phyloP scores from a whole-genome alignment of 2,797 vertebrate genomes.

The Smutsia gigantea region DNA sequence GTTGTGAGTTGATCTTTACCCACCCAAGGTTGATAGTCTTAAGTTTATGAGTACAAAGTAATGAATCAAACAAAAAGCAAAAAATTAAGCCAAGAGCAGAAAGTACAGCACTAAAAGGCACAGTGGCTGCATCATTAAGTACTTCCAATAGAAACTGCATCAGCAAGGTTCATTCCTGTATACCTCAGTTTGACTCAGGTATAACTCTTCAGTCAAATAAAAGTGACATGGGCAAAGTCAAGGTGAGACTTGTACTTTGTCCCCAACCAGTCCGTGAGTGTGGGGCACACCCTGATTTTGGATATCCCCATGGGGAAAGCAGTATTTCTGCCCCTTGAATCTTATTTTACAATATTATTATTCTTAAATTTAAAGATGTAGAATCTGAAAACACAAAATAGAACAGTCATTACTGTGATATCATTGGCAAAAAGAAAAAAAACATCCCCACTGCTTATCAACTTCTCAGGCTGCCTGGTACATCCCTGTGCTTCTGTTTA shows the following conservation, averaged over 20 bases:
- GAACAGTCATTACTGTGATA: background rate
- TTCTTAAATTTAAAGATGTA: background rate
- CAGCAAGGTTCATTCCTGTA: slow-evolving; percentile 62
- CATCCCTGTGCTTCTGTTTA: rapidly evolving
- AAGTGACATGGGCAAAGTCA: slow-evolving; percentile 62
- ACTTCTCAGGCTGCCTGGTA: no score
- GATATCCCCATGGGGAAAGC: rapidly evolving
- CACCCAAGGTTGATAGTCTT: slow-evolving; percentile 39
- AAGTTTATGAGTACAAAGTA: slow-evolving; percentile 63
- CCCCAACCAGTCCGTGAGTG: background rate
- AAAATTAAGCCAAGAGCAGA: slow-evolving; percentile 72
- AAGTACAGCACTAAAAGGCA: slow-evolving; percentile 52
- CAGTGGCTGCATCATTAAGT: slow-evolving; percentile 59
- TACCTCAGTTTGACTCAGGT: slow-evolving; percentile 58
- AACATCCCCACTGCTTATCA: rapidly evolving
- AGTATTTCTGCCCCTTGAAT: background rate
- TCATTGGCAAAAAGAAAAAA: background rate
- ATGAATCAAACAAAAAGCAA: slow-evolving; percentile 70
- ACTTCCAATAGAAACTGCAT: slow-evolving; percentile 67
- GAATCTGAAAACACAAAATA: background rate
- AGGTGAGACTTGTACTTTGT: slow-evolving; percentile 30
- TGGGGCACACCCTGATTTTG: rapidly evolving
- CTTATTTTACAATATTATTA: background rate
- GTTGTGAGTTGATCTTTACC: background rate
- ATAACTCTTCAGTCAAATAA: slow-evolving; percentile 63